Percentiles rank a stretch among this genome's conserved stretches.
Evolutionary conservation across 2,113 vertebrate genomes (phyloP).

Genomic region (Dasyornis broadbenti): DNA sequence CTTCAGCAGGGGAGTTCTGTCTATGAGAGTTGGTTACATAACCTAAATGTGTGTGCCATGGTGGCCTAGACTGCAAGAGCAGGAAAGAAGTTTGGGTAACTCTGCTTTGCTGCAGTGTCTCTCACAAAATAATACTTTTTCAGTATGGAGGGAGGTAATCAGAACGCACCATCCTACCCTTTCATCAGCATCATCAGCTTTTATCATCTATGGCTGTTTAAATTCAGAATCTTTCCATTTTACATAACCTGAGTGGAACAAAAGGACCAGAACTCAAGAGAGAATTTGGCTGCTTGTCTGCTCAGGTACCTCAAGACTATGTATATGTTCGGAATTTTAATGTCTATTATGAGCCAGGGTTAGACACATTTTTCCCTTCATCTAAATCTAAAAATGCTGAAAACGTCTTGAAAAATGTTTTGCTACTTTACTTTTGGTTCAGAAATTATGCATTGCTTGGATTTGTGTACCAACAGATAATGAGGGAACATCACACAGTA

Average conservation of each 20-base stretch:
- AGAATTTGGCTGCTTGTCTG: background rate
- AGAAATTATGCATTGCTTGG: constrained; percentile 64
- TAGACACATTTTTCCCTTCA: constrained; percentile 46
- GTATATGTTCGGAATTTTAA: constrained; percentile 51
- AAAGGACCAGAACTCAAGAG: background rate
- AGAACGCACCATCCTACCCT: background rate
- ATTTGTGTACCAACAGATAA: constrained; percentile 67
- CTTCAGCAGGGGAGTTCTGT: background rate
- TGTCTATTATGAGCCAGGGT: background rate
- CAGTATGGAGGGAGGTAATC: background rate
- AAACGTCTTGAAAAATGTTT: constrained; percentile 67
- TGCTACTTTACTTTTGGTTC: constrained; percentile 67
- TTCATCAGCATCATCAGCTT: background rate
- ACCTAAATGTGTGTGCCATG: background rate
- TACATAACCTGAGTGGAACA: background rate
- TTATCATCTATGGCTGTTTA: background rate
- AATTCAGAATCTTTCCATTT: background rate
- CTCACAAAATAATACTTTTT: background rate
- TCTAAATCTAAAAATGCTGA: constrained; percentile 62
- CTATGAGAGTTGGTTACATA: background rate
- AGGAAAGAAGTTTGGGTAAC: background rate
- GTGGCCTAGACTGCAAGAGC: background rate
- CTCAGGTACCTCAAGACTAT: background rate
- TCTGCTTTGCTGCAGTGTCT: background rate
- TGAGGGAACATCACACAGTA: constrained; percentile 65